Conservation (phyloP, 2,113 vertebrate species). For the Chascanopsetta lugubris region DNA sequence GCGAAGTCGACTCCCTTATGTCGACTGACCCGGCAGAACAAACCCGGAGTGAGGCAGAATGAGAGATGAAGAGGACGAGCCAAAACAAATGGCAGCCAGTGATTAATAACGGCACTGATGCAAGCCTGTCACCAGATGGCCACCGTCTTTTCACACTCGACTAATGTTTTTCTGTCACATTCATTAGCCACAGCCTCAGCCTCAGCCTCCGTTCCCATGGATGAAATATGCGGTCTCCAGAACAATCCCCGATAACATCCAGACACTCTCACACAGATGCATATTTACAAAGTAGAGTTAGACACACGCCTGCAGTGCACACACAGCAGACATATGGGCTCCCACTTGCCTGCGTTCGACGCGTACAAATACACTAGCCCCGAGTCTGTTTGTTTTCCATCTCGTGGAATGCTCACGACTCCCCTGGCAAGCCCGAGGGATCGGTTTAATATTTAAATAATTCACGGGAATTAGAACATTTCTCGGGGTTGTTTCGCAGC, state of each 20-base stretch:
- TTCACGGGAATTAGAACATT: conserved; percentile 59
- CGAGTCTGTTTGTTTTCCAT: conserved; percentile 74
- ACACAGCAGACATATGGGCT: conserved; percentile 63
- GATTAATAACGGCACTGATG: conserved; percentile 55
- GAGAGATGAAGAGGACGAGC: conserved; percentile 40
- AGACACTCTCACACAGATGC: conserved; percentile 10
- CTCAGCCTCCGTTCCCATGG: too few species aligned
- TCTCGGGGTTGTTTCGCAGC: conserved; percentile 64
- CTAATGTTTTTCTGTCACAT: conserved; percentile 64
- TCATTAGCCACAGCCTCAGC: conserved; percentile 53
- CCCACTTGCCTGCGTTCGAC: conserved; percentile 40
- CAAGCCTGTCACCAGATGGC: conserved; percentile 69
- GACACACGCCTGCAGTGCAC: conserved; percentile 53
- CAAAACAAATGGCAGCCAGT: conserved; percentile 54
- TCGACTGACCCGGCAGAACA: conserved; percentile 32
- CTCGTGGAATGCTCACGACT: conserved; percentile 64
- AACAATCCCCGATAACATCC: conserved; percentile 51
- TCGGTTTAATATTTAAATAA: conserved; percentile 67
- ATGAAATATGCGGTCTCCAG: conserved; percentile 44
- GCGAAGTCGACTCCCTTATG: conserved; percentile 6
- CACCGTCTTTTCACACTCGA: conserved; percentile 53
- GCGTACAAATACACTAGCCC: conserved; percentile 50
- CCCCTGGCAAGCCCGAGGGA: conserved; percentile 68
- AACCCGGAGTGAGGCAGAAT: conserved; percentile 44
- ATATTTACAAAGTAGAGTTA: conserved; percentile 41